Base-by-base conservation (phyloP, 2,113 vertebrate genomes). In the Anolis sagrei region DNA sequence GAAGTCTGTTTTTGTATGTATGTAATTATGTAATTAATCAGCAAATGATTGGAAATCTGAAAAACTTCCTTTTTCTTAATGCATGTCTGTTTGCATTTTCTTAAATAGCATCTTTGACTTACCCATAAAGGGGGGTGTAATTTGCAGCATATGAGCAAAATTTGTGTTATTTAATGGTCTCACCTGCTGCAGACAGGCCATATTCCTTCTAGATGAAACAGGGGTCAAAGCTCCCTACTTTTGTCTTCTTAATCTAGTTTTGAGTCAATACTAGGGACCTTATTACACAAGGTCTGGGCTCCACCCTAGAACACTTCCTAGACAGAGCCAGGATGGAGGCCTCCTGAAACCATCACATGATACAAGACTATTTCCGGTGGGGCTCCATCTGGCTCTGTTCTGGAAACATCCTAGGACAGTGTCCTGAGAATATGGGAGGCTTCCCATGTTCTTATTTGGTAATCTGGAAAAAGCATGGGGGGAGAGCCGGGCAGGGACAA, bases 141-240 rank as follows among this genome's bases (percentile, higher is more conserved):
- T 76, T 69, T 70, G 16, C 18, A 58, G 25, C 66, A 32, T 58
- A 25, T 87, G 84, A 89, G 81, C 76, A 92, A 92, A 87, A 39
- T 72, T 25, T 49, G 3, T 0, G 72, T 89, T 84, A 49, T 87
- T 89, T 88, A 79, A 92, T 73, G 64, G 79, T 1, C 54, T 90
- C 7, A n/a, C 89, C 0, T 0, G 48, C n/a, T 88, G 13, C 9
- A 72, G 54, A 78, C 70, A 27, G 0, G 0, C 0, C 0, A 68
- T n/a, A 76, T 7, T 82, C 84, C 76, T 0, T 82, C 61, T 51
- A 76, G 27, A 74, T 86, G 73, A 92, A 75, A 39, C 75, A 44
- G 25, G 7, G 0, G 2, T 2, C 76, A 54, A 36, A 25, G 11
- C 9, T 18, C 1, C 19, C 48, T 27, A 18, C 29, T 11, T 25